phyloP scores from a whole-genome alignment of 1,140 invertebrate genomes.

The Trichonephila clavata region DNA sequence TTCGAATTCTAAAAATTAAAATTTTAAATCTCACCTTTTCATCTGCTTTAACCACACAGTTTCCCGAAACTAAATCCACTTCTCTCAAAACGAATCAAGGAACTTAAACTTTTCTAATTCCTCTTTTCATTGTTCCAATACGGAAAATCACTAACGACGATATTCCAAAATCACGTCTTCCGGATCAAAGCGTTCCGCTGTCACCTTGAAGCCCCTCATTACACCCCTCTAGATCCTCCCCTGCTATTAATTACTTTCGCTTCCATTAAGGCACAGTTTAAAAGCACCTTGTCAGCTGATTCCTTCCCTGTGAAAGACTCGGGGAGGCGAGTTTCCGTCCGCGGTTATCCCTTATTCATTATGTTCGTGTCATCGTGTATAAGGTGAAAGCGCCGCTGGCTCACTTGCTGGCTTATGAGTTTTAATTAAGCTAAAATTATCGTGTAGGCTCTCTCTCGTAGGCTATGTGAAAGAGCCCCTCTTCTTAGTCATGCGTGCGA shows the following conservation, averaged over 20 bases:
- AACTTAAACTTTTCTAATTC: too few species aligned
- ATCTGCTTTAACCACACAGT: too few species aligned
- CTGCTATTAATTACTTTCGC: slow-evolving; percentile 35
- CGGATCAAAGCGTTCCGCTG: slow-evolving; percentile 26
- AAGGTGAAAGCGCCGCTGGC: not conserved
- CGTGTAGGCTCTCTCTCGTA: not conserved
- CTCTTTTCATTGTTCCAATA: too few species aligned
- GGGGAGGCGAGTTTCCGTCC: not conserved
- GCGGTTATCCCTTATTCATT: slow-evolving; percentile 30
- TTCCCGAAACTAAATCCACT: too few species aligned
- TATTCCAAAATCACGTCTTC: not conserved
- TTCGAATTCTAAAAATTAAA: too few species aligned
- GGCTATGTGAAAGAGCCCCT: not conserved
- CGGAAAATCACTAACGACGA: not conserved
- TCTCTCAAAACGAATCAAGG: too few species aligned
- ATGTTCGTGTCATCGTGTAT: slow-evolving; percentile 2
- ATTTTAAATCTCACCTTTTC: too few species aligned
- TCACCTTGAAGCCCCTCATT: not conserved
- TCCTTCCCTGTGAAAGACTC: not conserved
- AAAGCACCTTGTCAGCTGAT: slow-evolving; percentile 31
- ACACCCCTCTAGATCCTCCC: not conserved
- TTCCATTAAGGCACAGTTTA: slow-evolving; percentile 24
- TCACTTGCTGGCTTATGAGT: slow-evolving; percentile 34
- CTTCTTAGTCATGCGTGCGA: not conserved
- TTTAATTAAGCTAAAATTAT: slow-evolving; percentile 39